A percentile compares a stretch with the other conserved stretches of the same genome.
These are phyloP conservation scores for Holothuria leucospilota DNA, from an alignment of 53 echinoderm and acorn worm species.

Conservation along the genomic window DNA sequence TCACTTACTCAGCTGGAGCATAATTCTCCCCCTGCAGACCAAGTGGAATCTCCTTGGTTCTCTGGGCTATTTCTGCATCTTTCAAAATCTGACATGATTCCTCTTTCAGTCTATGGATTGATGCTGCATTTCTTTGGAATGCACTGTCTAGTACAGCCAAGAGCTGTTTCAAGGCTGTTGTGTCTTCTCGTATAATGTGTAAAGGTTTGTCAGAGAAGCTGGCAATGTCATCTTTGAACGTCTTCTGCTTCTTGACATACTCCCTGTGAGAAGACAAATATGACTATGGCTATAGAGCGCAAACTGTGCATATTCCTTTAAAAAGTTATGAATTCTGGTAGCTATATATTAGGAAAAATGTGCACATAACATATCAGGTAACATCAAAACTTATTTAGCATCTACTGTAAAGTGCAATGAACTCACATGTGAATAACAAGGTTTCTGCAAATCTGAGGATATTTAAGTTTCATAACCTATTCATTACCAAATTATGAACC, in stretches of 20 bases:
- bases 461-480: no score
- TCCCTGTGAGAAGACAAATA: conserved; percentile 49
- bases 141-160: conserved; percentile 82
- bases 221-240: conserved; percentile 82
- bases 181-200: conserved; percentile 85
- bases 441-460: no score
- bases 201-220: conserved; percentile 95
- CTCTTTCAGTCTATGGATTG: conserved; percentile 89
- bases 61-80: conserved; percentile 94
- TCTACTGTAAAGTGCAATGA: no score
- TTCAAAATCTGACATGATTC: conserved; percentile 90
- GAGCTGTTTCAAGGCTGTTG: conserved; percentile 81
- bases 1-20: conserved; percentile 87
- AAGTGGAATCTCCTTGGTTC: conserved; percentile 93
- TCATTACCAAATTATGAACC: no score
- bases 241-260: conserved; percentile 94
- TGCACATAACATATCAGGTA: no score
- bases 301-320: no score
- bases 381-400: no score
- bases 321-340: no score
- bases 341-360: no score
- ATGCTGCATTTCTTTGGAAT: conserved; percentile 86
- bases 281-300: no score
- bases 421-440: no score
- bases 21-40: conserved; percentile 92